phyloP scores from a whole-genome alignment of 2,888 invertebrate species.

The Thymelicus sylvestris region DNA sequence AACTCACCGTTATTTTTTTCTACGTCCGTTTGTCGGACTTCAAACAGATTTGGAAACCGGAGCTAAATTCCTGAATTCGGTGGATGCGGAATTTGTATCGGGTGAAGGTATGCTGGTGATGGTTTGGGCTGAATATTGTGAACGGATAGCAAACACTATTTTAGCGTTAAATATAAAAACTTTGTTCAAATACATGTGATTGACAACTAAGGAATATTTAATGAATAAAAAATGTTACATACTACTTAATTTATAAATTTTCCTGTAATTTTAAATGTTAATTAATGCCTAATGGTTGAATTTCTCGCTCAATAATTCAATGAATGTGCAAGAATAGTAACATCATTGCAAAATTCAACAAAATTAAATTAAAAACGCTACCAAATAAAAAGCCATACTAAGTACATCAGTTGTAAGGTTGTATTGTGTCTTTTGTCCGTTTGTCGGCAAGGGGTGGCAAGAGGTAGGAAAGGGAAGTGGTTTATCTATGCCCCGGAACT shows the following conservation, averaged over 20 bases:
- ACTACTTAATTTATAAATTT: no score
- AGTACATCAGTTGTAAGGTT: conserved; percentile 54
- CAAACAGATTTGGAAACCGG: conserved; percentile 76
- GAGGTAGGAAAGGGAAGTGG: conserved; percentile 80
- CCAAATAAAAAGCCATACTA: conserved; percentile 55
- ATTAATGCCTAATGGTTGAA: no score
- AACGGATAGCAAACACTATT: neutral
- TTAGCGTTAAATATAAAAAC: no score
- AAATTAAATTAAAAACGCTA: neutral
- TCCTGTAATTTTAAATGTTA: no score
- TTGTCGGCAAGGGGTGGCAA: conserved; percentile 76
- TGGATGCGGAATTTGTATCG: conserved; percentile 56
- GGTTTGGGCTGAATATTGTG: neutral
- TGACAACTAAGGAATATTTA: no score
- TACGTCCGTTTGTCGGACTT: conserved; percentile 70
- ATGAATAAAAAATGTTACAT: no score
- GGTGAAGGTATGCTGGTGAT: neutral
- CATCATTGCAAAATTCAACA: no score
- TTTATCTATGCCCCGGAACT: conserved; percentile 81
- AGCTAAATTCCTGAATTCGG: conserved; percentile 67
- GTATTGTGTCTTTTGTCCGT: conserved; percentile 75
- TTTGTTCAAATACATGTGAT: no score
- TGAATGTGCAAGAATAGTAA: no score
- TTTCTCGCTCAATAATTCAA: no score
- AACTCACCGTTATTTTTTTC: conserved; percentile 56